These are phyloP conservation scores for Morpho helenor DNA, from an alignment of 2,888 invertebrate species.

Conservation along the genomic window DNA sequence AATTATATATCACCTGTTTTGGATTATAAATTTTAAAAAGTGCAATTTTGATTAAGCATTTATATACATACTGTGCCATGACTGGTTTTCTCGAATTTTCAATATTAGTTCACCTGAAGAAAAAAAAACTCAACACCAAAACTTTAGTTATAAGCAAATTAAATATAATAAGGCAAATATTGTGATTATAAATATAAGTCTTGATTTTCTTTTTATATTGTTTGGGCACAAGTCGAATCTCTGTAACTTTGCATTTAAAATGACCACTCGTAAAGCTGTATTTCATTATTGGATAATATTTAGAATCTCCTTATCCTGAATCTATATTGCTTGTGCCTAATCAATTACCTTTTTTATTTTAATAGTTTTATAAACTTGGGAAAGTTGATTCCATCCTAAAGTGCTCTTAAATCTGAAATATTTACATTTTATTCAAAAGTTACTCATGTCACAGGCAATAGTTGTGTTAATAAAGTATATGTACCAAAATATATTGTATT, in stretches of 20 bases:
- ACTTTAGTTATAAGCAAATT: slow-evolving; percentile 27
- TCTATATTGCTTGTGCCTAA: slow-evolving; percentile 41
- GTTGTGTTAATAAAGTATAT: slow-evolving; percentile 55
- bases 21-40: slow-evolving; percentile 34
- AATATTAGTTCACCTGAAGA: background rate
- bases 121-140: slow-evolving; percentile 20
- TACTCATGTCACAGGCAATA: slow-evolving; percentile 61
- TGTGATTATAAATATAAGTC: slow-evolving; percentile 71
- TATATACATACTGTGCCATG: slow-evolving; percentile 56
- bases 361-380: slow-evolving; percentile 55
- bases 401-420: slow-evolving; percentile 75
- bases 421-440: slow-evolving; percentile 55
- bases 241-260: slow-evolving; percentile 14
- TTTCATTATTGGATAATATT: background rate
- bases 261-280: background rate
- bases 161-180: slow-evolving; percentile 58
- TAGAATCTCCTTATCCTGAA: slow-evolving; percentile 25
- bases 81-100: slow-evolving; percentile 26
- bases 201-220: slow-evolving; percentile 59
- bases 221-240: slow-evolving; percentile 60
- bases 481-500: slow-evolving; percentile 21
- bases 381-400: slow-evolving; percentile 76
- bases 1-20: slow-evolving; percentile 36
- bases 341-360: slow-evolving; percentile 39
- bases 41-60: slow-evolving; percentile 51